A percentile compares a stretch with the other conserved stretches of the same genome.
Conservation (phyloP, 2,888 invertebrate species). For the Catocala sponsa region DNA sequence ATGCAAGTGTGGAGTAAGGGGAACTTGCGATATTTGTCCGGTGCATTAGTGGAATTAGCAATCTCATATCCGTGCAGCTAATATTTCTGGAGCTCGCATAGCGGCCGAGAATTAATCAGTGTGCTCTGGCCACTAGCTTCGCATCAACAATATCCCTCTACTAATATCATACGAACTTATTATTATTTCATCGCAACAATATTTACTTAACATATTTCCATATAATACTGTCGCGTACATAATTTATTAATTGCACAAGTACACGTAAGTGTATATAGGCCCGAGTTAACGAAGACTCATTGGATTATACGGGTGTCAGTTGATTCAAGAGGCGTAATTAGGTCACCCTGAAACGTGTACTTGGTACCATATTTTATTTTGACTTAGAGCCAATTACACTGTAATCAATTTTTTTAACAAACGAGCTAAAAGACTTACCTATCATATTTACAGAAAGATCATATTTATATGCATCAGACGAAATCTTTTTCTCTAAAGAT, state of each 20-base stretch:
- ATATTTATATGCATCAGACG: too few relatives aligned
- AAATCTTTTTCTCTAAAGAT: too few relatives aligned
- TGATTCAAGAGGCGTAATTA: slow-evolving; percentile 56
- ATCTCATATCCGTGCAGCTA: slow-evolving; percentile 82
- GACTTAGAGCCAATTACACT: slow-evolving; percentile 26
- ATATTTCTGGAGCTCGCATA: slow-evolving; percentile 82
- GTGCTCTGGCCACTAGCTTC: slow-evolving; percentile 62
- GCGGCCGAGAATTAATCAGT: slow-evolving; percentile 82
- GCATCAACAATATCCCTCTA: slow-evolving; percentile 61
- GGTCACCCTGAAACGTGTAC: slow-evolving; percentile 52
- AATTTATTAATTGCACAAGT: slow-evolving; percentile 17
- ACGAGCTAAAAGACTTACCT: slow-evolving; percentile 35
- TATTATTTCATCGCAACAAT: not conserved
- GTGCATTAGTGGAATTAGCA: slow-evolving; percentile 87
- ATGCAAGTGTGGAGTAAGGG: slow-evolving; percentile 66
- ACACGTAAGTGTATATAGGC: slow-evolving; percentile 28
- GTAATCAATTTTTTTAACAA: slow-evolving; percentile 17
- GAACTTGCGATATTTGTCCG: slow-evolving; percentile 80
- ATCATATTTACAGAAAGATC: slow-evolving; percentile 18
- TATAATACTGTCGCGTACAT: not conserved
- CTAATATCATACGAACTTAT: slow-evolving; percentile 25
- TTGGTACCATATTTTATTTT: slow-evolving; percentile 43
- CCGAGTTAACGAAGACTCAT: slow-evolving; percentile 50
- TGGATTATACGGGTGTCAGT: slow-evolving; percentile 52
- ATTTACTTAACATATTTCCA: not conserved